Percentiles rank a stretch among this genome's conserved stretches.
Conservation (phyloP, 2,113 vertebrate genomes). For the Morone saxatilis region DNA sequence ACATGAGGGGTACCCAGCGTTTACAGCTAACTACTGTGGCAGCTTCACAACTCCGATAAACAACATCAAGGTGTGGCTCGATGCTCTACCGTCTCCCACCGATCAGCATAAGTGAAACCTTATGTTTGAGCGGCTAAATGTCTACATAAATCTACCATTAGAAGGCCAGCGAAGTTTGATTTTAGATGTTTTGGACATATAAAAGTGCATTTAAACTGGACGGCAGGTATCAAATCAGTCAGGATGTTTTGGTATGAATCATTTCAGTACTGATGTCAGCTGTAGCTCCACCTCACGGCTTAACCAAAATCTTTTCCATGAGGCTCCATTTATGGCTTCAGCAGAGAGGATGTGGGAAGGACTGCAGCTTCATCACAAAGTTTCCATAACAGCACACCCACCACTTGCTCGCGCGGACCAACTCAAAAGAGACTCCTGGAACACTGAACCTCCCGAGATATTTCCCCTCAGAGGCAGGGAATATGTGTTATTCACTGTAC, state of each 20-base stretch:
- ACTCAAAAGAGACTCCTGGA: neutral
- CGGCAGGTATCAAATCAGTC: constrained; percentile 6
- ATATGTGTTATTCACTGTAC: neutral
- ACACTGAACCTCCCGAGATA: neutral
- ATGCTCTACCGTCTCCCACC: neutral
- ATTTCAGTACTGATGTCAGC: constrained; percentile 31
- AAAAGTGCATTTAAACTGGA: neutral
- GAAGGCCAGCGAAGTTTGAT: neutral
- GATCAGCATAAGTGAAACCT: neutral
- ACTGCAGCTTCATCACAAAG: constrained; percentile 55
- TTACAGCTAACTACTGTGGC: neutral
- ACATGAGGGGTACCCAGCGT: neutral
- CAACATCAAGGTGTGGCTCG: constrained; percentile 5
- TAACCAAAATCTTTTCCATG: constrained; percentile 51
- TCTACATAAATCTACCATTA: neutral
- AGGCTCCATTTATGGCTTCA: constrained; percentile 50
- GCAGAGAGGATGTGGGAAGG: constrained; percentile 74
- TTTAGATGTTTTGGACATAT: neutral
- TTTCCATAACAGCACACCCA: constrained; percentile 59
- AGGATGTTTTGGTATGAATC: constrained; percentile 27
- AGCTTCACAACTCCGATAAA: neutral
- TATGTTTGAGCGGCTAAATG: neutral
- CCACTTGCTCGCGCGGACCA: constrained; percentile 21
- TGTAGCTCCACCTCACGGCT: constrained; percentile 37
- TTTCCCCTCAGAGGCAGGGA: constrained; percentile 14